Evolutionary conservation across 2,888 invertebrate genomes (phyloP).

Genomic region (Mimumesa dahlbomi): DNA sequence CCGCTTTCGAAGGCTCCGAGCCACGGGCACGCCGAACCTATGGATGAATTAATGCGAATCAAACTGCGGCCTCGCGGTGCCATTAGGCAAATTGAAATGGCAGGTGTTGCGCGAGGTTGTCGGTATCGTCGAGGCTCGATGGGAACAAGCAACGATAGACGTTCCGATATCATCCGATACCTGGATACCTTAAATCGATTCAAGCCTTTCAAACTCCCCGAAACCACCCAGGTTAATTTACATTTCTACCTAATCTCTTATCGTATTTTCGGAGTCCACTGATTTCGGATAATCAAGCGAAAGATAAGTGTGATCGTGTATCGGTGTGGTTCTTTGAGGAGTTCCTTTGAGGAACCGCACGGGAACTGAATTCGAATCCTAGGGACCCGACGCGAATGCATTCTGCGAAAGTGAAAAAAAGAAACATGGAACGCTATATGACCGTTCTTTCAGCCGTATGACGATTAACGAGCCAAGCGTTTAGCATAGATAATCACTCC

Average conservation of each 20-base stretch:
- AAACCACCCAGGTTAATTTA: too few relatives aligned
- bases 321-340: too few relatives aligned
- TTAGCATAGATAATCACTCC: slow-evolving; percentile 76
- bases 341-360: neutral
- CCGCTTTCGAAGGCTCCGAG: neutral
- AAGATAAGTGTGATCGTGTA: too few relatives aligned
- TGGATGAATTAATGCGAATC: slow-evolving; percentile 26
- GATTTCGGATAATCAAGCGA: too few relatives aligned
- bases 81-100: slow-evolving; percentile 38
- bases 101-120: slow-evolving; percentile 26
- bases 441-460: slow-evolving; percentile 32
- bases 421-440: neutral
- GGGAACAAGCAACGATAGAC: too few relatives aligned
- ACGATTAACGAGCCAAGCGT: slow-evolving; percentile 69
- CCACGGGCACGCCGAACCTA: neutral
- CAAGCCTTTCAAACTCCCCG: too few relatives aligned
- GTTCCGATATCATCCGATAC: too few relatives aligned
- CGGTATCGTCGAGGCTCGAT: too few relatives aligned
- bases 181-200: too few relatives aligned
- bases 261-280: too few relatives aligned
- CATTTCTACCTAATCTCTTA: too few relatives aligned
- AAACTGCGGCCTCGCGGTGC: slow-evolving; percentile 18
- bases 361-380: neutral
- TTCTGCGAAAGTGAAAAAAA: slow-evolving; percentile 1
- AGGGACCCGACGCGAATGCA: neutral